Evolutionary conservation across 1,140 invertebrate species (phyloP).

Genomic region (Harpegnathos saltator): DNA sequence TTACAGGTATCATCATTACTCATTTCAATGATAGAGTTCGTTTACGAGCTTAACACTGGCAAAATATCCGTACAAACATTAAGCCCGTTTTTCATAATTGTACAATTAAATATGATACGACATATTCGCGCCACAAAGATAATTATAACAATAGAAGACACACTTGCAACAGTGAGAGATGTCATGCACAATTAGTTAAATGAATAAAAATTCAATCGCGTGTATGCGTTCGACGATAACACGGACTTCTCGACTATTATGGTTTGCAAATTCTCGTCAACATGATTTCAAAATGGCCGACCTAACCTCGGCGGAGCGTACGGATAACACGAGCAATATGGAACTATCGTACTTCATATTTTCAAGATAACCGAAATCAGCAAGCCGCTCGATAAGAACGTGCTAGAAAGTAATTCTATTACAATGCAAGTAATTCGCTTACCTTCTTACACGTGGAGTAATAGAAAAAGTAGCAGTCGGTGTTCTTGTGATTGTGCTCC

Average conservation of each 20-base stretch:
- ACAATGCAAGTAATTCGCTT: slow-evolving; percentile 72
- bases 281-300: slow-evolving; percentile 81
- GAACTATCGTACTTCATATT: slow-evolving; percentile 33
- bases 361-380: neutral
- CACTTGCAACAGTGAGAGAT: neutral
- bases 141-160: neutral
- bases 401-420: neutral
- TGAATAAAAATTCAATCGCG: neutral
- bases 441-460: slow-evolving; percentile 94
- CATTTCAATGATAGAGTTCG: neutral
- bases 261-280: slow-evolving; percentile 36
- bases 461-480: slow-evolving; percentile 94
- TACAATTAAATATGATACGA: neutral
- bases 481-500: slow-evolving; percentile 87
- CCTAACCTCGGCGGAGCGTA: slow-evolving; percentile 78
- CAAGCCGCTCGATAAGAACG: neutral
- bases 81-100: neutral
- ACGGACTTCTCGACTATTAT: neutral
- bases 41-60: neutral
- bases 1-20: neutral
- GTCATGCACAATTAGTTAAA: neutral
- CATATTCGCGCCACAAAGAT: neutral
- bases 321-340: slow-evolving; percentile 69
- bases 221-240: too few species aligned
- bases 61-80: neutral